A percentile compares a stretch with the other conserved stretches of the same genome.
phyloP scores from a whole-genome alignment of 92 coral and sea anemone species.

The Muricea muricata region DNA sequence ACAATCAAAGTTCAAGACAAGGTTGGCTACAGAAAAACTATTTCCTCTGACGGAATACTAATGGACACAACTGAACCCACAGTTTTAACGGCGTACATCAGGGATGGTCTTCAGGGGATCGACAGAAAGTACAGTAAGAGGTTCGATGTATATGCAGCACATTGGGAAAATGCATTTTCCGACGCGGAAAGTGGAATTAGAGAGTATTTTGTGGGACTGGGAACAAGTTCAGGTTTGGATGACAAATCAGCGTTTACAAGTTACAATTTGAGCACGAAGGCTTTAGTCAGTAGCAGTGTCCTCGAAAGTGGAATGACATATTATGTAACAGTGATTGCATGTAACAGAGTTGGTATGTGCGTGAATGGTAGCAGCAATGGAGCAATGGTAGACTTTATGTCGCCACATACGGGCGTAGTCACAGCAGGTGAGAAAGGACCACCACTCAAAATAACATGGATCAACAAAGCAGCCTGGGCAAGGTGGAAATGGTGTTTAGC shows the following conservation, averaged over 20 bases:
- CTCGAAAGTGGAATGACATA: constrained; percentile 84
- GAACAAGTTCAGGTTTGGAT: constrained; percentile 74
- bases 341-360: constrained; percentile 94
- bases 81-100: constrained; percentile 72
- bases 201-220: constrained; percentile 86
- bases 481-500: constrained; percentile 96
- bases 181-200: constrained; percentile 88
- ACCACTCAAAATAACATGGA: constrained; percentile 79
- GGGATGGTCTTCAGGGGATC: constrained; percentile 76
- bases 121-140: constrained; percentile 77
- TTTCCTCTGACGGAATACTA: constrained; percentile 86
- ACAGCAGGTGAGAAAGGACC: constrained; percentile 82
- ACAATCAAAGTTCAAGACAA: constrained; percentile 85
- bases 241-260: constrained; percentile 64
- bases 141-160: constrained; percentile 80
- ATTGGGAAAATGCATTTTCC: constrained; percentile 93
- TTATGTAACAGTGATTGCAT: constrained; percentile 80
- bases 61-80: constrained; percentile 88
- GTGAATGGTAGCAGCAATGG: constrained; percentile 93
- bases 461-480: constrained; percentile 91
- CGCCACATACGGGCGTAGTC: constrained; percentile 85
- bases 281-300: constrained; percentile 62
- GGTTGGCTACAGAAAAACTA: constrained; percentile 64
- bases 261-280: constrained; percentile 67
- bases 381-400: constrained; percentile 82